Evolutionary conservation across 2,113 vertebrate species (phyloP).

Genomic region (Electrona antarctica): DNA sequence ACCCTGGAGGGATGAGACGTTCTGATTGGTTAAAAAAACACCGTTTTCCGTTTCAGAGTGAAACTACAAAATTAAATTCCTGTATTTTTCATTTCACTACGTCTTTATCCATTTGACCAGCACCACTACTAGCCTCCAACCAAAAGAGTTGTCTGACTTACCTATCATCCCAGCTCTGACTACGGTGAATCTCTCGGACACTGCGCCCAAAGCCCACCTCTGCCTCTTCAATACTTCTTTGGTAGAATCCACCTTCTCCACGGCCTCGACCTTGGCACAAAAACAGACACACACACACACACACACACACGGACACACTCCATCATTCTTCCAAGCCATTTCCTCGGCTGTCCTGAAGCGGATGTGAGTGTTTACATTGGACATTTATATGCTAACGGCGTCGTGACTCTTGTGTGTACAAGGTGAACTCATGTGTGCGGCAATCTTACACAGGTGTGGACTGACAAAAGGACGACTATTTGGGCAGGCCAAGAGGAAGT

Average conservation of each 20-base stretch:
- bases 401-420: conserved; percentile 5
- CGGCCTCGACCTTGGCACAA: conserved; percentile 83
- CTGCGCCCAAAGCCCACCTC: conserved; percentile 86
- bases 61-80: too few species aligned
- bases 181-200: conserved; percentile 88
- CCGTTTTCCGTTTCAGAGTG: too few species aligned
- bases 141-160: conserved; percentile 48
- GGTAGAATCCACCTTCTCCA: conserved; percentile 91
- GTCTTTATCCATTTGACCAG: too few species aligned
- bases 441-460: conserved; percentile 41
- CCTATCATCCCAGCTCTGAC: conserved; percentile 95
- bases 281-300: background rate
- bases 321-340: conserved; percentile 20
- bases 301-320: conserved; percentile 1
- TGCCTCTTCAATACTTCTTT: conserved; percentile 89
- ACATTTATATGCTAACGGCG: background rate
- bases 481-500: conserved; percentile 57
- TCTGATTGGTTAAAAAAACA: too few species aligned
- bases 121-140: too few species aligned
- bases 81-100: too few species aligned
- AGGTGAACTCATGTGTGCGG: conserved; percentile 24
- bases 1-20: too few species aligned
- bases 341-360: conserved; percentile 20
- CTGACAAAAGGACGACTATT: conserved; percentile 47
- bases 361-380: conserved; percentile 50